Percentiles rank a stretch among this genome's conserved stretches.
Conservation (phyloP, 2,888 invertebrate species). For the Octodonta nipae region DNA sequence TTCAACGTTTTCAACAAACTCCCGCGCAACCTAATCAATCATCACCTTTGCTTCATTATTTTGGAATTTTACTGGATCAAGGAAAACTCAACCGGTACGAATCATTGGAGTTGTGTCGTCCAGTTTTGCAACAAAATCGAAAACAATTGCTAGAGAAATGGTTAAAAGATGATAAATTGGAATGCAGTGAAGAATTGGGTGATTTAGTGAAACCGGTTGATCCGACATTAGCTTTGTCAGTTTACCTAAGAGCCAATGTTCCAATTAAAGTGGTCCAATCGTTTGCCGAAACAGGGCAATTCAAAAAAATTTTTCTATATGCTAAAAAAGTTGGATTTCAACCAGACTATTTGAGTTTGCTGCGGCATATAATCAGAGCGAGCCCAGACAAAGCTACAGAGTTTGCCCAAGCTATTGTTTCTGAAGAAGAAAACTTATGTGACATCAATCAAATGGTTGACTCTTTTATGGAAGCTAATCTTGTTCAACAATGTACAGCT, state of each 20-base stretch:
- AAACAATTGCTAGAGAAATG: slow-evolving; percentile 96
- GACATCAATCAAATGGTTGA: slow-evolving; percentile 98
- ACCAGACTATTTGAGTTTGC: slow-evolving; percentile 90
- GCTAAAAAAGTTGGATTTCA: slow-evolving; percentile 94
- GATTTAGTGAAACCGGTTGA: slow-evolving; percentile 96
- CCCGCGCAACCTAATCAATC: slow-evolving; percentile 89
- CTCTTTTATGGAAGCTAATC: slow-evolving; percentile 98
- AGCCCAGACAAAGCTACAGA: slow-evolving; percentile 84
- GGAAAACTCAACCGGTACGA: slow-evolving; percentile 97
- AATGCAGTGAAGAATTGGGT: slow-evolving; percentile 96
- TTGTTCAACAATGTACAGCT: slow-evolving; percentile 98
- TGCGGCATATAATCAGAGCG: slow-evolving; percentile 76
- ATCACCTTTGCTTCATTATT: slow-evolving; percentile 94
- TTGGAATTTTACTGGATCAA: slow-evolving; percentile 94
- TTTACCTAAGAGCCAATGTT: slow-evolving; percentile 94
- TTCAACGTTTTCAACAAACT: slow-evolving; percentile 96
- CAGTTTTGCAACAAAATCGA: slow-evolving; percentile 88
- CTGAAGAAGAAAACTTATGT: slow-evolving; percentile 93
- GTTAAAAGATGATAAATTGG: slow-evolving; percentile 96
- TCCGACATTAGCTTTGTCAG: slow-evolving; percentile 88
- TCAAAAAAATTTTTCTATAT: slow-evolving; percentile 97
- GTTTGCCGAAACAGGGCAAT: slow-evolving; percentile 98
- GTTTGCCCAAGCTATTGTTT: slow-evolving; percentile 85
- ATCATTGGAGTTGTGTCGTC: slow-evolving; percentile 92
- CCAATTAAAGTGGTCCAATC: slow-evolving; percentile 98